phyloP scores from a whole-genome alignment of 2,113 vertebrate species.

The Notarius lentiginosus region DNA sequence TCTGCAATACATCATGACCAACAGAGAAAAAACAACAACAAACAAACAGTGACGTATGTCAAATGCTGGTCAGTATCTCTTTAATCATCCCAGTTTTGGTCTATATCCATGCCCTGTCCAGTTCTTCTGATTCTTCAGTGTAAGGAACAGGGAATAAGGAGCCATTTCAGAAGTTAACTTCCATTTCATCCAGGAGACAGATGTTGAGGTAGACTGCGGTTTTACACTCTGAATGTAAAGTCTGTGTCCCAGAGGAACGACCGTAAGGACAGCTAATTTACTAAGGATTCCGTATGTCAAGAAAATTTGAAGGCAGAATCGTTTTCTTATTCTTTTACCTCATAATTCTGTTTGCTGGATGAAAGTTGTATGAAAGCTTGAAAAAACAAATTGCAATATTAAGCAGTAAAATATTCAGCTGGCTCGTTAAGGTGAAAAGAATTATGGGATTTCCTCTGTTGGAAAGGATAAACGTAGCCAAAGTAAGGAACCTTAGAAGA shows the following conservation, averaged over 20 bases:
- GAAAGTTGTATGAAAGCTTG: neutral
- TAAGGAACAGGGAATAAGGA: neutral
- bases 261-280: neutral
- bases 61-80: neutral
- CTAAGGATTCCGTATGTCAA: neutral
- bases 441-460: slow-evolving; percentile 10
- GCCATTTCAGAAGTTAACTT: neutral
- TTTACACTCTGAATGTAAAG: neutral
- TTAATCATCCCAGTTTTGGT: neutral
- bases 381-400: slow-evolving; percentile 13
- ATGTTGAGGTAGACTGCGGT: neutral
- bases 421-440: slow-evolving; percentile 1
- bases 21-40: neutral
- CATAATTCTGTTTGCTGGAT: neutral
- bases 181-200: neutral
- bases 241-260: neutral
- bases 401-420: slow-evolving; percentile 23
- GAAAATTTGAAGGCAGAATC: neutral
- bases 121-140: neutral
- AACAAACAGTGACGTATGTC: no score
- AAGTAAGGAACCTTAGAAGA: slow-evolving; percentile 5
- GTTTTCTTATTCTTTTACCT: neutral
- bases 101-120: neutral
- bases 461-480: slow-evolving; percentile 1
- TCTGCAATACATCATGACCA: slow-evolving; percentile 68